Evolutionary conservation across 1,140 invertebrate genomes (phyloP), one percentile per base, ranked within the genome.

Genomic region (Phocides pigmalion): DNA sequence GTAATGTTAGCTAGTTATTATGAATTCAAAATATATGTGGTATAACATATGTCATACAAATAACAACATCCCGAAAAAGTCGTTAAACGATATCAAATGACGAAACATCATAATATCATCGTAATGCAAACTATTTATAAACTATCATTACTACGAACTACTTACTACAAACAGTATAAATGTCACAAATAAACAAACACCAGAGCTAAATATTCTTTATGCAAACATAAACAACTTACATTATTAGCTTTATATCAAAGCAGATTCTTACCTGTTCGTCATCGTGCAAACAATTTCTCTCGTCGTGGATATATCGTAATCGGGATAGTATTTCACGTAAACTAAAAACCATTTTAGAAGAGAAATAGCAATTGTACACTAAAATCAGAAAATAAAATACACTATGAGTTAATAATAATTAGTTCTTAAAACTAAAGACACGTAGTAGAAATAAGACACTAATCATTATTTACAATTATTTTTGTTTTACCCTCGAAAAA

Each of bases 311-410:
- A 53, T 84, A 88, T 32, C 82, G 76, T 11, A 88, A 50, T 15
- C 77, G 72, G 12, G 72, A 75, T 53, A 86, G 54, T 53, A 86
- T 80, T 65, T 84, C 83, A 74, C 77, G 74, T 58, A 87, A 74
- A 83, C 79, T 77, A 68, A 88, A 88, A 64, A 84, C 79, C 81
- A 84, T 82, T 75, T 69, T 70, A 25, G 47, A 59, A 32, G 16
- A n/a, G 22, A 19, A 46, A 58, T 46, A 58, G 15, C 4, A 44
- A 44, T 58, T 46, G 44, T 39, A 62, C 19, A 62, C 59, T 51
- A 16, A 8, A 51, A 28, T 51, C 28, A 12, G 22, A 50, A 49
- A 49, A 14, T 12, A 50, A 25, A 56, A 64, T 50, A 28, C 25
- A 28, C 25, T 4, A 28, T 8, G 25, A 28, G 0, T 35, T n/a